phyloP scores from a whole-genome alignment of 2,888 invertebrate genomes.

The Lumbricus terrestris region DNA sequence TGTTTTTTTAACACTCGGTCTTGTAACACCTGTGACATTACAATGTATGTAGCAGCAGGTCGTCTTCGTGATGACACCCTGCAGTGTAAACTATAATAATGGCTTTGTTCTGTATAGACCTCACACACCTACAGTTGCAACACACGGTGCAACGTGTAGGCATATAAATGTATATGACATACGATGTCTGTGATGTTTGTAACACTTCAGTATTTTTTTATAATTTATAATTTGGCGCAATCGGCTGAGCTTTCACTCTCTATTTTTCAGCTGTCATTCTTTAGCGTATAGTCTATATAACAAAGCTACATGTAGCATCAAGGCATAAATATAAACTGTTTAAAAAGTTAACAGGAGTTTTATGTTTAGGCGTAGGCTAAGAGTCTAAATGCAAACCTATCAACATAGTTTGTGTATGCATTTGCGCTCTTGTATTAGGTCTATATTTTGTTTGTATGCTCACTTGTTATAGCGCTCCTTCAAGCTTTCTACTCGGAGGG shows the following conservation, averaged over 20 bases:
- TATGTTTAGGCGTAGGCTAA: no score
- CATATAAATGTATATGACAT: background rate
- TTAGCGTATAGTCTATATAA: background rate
- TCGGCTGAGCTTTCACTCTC: background rate
- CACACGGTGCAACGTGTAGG: no score
- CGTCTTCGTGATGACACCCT: background rate
- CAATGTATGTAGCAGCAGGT: background rate
- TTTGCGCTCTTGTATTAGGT: no score
- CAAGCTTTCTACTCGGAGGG: no score
- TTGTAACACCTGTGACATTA: background rate
- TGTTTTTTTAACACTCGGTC: background rate
- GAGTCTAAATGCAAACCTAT: no score
- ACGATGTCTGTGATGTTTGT: background rate
- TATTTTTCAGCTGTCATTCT: background rate
- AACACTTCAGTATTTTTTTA: background rate
- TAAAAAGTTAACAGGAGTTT: background rate
- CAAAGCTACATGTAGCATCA: background rate
- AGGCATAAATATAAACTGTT: background rate
- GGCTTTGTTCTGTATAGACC: background rate
- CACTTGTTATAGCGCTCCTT: no score
- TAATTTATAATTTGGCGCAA: background rate
- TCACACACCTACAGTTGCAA: background rate
- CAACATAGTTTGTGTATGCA: no score
- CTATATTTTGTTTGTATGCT: no score
- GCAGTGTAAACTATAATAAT: no score